A percentile compares a stretch with the other conserved stretches of the same genome.
These are phyloP conservation scores for Gymnogyps californianus DNA, from an alignment of 2,113 vertebrate species.

Conservation along the genomic window DNA sequence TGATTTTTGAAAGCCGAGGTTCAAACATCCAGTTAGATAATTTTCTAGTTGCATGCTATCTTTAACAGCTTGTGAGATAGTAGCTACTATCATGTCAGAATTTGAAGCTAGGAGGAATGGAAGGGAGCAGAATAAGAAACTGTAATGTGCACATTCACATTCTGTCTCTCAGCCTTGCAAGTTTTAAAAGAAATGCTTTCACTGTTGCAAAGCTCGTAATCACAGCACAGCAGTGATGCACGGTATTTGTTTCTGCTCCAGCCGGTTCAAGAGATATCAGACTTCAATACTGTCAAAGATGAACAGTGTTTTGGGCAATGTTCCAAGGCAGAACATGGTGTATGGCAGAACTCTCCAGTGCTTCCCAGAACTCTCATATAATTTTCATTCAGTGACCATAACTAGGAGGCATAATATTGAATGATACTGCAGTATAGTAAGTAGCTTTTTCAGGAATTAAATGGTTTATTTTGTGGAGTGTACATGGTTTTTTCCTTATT, in stretches of 20 bases:
- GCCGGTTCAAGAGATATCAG: not conserved
- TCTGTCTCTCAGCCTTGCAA: not conserved
- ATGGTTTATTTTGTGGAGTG: not conserved
- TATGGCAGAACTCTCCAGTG: not conserved
- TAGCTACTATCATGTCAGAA: not conserved
- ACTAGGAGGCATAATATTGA: not conserved
- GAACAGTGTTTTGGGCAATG: not conserved
- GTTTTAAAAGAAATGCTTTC: not conserved
- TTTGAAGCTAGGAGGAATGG: not conserved
- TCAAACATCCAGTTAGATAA: not conserved
- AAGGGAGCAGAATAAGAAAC: not conserved
- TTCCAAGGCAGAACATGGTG: not conserved
- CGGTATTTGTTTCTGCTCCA: not conserved
- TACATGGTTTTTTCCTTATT: not conserved
- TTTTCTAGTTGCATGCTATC: not conserved
- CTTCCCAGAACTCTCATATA: not conserved
- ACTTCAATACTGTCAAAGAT: not conserved
- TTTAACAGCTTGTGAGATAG: slow-evolving; percentile 1
- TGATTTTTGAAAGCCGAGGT: not conserved
- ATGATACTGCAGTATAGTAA: not conserved
- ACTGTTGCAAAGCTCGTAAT: not conserved
- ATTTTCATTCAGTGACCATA: not conserved
- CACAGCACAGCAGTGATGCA: not conserved
- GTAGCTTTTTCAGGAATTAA: not conserved
- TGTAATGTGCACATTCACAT: not conserved